Base-by-base conservation (phyloP, 1,140 invertebrate genomes). In the Leptoteleia sp. region DNA sequence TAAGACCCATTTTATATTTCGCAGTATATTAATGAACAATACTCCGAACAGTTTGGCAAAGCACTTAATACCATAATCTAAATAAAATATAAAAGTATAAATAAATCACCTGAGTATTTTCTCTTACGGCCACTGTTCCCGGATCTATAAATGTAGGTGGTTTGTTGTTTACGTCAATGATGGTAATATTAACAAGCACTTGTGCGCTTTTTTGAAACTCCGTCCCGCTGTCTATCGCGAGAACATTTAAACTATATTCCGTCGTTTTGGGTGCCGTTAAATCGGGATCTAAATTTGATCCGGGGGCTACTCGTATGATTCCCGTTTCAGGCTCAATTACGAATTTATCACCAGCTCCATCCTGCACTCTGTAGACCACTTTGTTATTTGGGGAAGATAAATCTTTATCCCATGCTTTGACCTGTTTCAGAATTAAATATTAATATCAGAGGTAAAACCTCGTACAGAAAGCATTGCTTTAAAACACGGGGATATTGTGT, bases 141-240 rank as follows among this genome's bases (percentile, higher is more conserved):
- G 94, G 92, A 47, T 95, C 93, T 0, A 90, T 79, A 35, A 97
- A 92, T 5, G 93, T 87, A 0, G 96, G 96, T 0, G 92, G 91
- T 85, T 98, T 98, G 83, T 98, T 98, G 83, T 98, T 98, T 0
- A 98, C 95, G 88, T 98, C 96, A 7, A 94, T 91, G 57, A 98
- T 95, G 0, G 93, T 93, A 4, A 98, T 95, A 81, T 96, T 95
- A 0, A 98, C 95, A 0, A 93, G 89, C 5, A 94, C 93, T 2
- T 92, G 90, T 0, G 92, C 92, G 38, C 92, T 93, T 83, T 95
- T 94, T 17, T 95, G 93, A 12, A 93, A 92, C 7, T 96, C 96
- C 35, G 96, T 92, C 4, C 96, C 96, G 9, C 96, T 96, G 86
- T 98, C 96, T 27, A 97, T 89, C 0, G 96, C 96, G 12, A 94